Conservation (phyloP, 1,140 invertebrate species). For the Anastrepha obliqua region DNA sequence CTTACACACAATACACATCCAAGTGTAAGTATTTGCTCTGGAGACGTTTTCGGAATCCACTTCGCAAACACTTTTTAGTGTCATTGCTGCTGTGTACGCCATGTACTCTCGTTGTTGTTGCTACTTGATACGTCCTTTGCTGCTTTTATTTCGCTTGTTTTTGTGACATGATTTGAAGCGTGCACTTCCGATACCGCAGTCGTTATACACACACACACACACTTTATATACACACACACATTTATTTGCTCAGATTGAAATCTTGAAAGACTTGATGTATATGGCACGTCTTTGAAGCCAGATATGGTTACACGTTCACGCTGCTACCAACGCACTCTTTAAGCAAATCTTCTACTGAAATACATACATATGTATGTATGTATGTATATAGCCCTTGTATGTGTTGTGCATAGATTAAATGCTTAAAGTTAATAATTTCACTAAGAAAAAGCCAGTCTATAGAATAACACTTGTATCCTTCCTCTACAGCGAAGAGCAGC, state of each 20-base stretch:
- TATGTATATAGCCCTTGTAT: no score
- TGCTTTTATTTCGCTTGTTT: neutral
- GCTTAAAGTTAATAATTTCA: no score
- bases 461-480: no score
- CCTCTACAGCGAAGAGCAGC: no score
- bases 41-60: neutral
- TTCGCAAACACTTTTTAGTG: slow-evolving; percentile 14
- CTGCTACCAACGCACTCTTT: no score
- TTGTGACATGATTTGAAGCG: slow-evolving; percentile 11
- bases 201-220: neutral
- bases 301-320: neutral
- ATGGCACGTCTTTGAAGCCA: neutral
- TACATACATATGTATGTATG: no score
- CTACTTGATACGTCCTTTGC: neutral
- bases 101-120: no score
- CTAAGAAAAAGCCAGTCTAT: no score
- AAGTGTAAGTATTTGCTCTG: neutral
- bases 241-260: slow-evolving; percentile 2
- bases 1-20: no score
- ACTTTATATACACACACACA: neutral
- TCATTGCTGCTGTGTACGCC: neutral
- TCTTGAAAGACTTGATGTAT: neutral
- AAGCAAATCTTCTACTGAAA: no score
- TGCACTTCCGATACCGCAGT: slow-evolving; percentile 22
- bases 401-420: no score